phyloP scores from a whole-genome alignment of 1,140 invertebrate genomes.

The Plutomurus gul region DNA sequence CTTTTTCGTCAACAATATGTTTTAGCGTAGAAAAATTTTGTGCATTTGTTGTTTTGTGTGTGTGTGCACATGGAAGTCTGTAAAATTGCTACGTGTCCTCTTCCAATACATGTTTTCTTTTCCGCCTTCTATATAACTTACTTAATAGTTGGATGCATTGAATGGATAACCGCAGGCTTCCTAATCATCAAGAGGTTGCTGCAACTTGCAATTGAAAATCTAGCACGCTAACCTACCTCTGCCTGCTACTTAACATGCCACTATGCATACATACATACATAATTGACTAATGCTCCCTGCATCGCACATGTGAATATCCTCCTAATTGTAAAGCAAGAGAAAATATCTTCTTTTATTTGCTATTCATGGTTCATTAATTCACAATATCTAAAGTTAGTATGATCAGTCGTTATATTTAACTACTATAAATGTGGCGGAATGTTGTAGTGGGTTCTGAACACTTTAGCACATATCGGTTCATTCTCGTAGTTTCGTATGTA shows the following conservation, averaged over 20 bases:
- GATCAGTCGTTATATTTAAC: no score
- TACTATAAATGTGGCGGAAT: no score
- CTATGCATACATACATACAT: no score
- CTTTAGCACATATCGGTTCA: no score
- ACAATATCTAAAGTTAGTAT: no score
- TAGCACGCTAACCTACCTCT: not conserved
- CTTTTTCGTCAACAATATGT: not conserved
- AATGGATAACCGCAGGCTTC: not conserved
- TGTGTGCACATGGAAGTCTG: not conserved
- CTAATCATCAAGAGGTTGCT: not conserved
- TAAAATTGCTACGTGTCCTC: not conserved
- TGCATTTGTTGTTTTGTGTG: not conserved
- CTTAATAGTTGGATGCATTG: not conserved
- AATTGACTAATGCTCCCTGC: no score
- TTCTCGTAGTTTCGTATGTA: no score
- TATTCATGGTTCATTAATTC: not conserved
- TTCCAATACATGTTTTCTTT: not conserved
- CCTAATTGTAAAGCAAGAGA: no score
- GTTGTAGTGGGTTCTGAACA: no score
- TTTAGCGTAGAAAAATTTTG: not conserved
- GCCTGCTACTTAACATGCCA: no score
- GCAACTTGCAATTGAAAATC: not conserved
- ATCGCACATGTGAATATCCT: no score
- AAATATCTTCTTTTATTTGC: no score
- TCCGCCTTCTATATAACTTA: conserved; percentile 1